Percentiles rank a stretch among this genome's conserved stretches.
Evolutionary conservation across 1,140 invertebrate species (phyloP).

Genomic region (Listronotus oregonensis): DNA sequence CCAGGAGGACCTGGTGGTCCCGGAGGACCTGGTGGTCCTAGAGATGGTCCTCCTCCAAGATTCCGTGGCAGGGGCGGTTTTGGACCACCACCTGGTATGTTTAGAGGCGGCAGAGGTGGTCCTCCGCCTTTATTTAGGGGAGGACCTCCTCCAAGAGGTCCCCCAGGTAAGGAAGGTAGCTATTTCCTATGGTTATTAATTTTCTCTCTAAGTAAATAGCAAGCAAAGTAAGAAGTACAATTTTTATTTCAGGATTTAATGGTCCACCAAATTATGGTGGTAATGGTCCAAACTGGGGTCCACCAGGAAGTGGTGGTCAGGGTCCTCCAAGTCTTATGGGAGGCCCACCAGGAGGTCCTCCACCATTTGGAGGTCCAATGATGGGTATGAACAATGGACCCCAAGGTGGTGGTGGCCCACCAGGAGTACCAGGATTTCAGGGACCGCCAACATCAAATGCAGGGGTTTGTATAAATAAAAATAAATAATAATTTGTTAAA

Average conservation of each 20-base stretch:
- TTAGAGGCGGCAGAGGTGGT: conserved; percentile 59
- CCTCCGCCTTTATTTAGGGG: conserved; percentile 64
- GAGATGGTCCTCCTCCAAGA: conserved; percentile 59
- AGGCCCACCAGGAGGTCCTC: conserved; percentile 53
- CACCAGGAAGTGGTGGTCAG: conserved; percentile 62
- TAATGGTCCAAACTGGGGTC: conserved; percentile 64
- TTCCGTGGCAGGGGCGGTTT: conserved; percentile 72
- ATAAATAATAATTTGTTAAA: no score
- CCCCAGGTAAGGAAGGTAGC: conserved; percentile 45
- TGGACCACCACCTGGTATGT: conserved; percentile 67
- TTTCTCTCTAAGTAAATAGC: not conserved
- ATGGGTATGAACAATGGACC: conserved; percentile 27
- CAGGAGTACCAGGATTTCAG: not conserved
- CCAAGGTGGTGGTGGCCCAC: conserved; percentile 30
- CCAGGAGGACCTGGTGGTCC: conserved; percentile 44
- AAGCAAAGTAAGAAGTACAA: conserved; percentile 38
- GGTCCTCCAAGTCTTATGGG: conserved; percentile 54
- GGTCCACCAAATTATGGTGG: conserved; percentile 60
- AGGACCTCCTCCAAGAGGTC: conserved; percentile 58
- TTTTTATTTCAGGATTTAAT: conserved; percentile 58
- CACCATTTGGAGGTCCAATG: conserved; percentile 40
- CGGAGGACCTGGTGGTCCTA: conserved; percentile 44
- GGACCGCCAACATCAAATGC: conserved; percentile 56
- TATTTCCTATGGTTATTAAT: no score
- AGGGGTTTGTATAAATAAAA: conserved; percentile 18